phyloP scores from a whole-genome alignment of 2,888 invertebrate species.

The Ophion costatus region DNA sequence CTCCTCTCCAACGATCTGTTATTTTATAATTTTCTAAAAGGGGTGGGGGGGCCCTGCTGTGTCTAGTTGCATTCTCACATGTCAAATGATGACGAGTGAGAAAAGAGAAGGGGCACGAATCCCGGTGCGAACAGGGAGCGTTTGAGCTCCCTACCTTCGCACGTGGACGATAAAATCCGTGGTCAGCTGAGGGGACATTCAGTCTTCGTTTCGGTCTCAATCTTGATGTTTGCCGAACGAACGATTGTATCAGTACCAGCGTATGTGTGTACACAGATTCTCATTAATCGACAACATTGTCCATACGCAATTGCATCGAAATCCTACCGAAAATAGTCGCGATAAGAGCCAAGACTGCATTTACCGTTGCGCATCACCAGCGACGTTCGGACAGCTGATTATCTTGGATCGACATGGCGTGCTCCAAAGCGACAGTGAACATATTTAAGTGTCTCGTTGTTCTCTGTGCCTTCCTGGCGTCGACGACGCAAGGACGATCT shows the following conservation, averaged over 20 bases:
- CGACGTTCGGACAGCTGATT: too few relatives aligned
- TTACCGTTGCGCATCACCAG: neutral
- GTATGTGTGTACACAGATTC: too few relatives aligned
- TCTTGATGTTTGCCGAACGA: conserved; percentile 32
- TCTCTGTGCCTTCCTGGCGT: conserved; percentile 12
- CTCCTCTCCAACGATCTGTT: neutral
- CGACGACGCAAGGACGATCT: conserved; percentile 37
- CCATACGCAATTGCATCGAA: too few relatives aligned
- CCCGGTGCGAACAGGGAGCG: conserved; percentile 18
- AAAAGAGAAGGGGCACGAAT: conserved; percentile 5
- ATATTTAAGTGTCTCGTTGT: conserved; percentile 37
- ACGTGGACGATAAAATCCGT: conserved; percentile 73
- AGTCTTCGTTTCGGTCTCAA: conserved; percentile 68
- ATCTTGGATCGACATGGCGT: neutral
- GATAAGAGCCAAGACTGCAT: too few relatives aligned
- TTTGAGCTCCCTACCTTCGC: conserved; percentile 15
- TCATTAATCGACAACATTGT: too few relatives aligned
- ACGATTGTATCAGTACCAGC: neutral
- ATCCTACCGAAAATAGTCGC: too few relatives aligned
- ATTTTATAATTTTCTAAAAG: conserved; percentile 2
- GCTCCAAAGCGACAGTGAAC: conserved; percentile 16
- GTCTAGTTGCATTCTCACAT: conserved; percentile 35
- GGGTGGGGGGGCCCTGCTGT: neutral
- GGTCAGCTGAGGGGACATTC: conserved; percentile 63
- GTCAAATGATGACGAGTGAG: conserved; percentile 28